Conservation (phyloP, 2,113 vertebrate genomes). For the Chaenogobius annularis region DNA sequence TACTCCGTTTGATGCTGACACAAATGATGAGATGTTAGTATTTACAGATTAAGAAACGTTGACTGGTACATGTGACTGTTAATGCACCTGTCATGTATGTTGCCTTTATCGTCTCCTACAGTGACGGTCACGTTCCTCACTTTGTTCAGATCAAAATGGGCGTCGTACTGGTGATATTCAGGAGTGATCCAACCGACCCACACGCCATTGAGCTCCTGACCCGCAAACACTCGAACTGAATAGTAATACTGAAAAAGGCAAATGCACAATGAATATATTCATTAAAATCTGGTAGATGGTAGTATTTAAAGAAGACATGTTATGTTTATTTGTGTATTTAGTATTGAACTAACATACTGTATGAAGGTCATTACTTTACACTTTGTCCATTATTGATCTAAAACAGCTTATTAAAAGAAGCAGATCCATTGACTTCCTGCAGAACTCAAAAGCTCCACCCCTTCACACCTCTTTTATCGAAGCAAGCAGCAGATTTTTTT, state of each 20-base stretch:
- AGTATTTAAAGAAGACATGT: not conserved
- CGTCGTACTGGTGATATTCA: conserved; percentile 90
- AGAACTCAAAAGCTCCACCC: too few relatives aligned
- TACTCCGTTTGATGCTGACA: conserved; percentile 89
- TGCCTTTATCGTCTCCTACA: conserved; percentile 90
- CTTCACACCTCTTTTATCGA: too few relatives aligned
- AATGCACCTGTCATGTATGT: conserved; percentile 88
- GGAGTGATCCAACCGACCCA: conserved; percentile 94
- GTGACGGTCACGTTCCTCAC: conserved; percentile 89
- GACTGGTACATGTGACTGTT: not conserved
- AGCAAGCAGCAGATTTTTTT: too few relatives aligned
- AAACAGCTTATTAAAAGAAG: too few relatives aligned
- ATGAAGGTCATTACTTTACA: too few relatives aligned
- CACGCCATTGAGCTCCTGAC: conserved; percentile 86
- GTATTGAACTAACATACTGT: too few relatives aligned
- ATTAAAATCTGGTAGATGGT: not conserved
- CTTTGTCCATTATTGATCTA: too few relatives aligned
- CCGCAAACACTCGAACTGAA: conserved; percentile 87
- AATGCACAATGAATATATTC: not conserved
- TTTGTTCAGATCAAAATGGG: conserved; percentile 86
- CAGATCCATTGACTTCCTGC: too few relatives aligned
- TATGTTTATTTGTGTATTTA: too few relatives aligned
- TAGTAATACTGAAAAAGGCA: conserved; percentile 84
- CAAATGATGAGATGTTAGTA: not conserved
- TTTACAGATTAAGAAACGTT: not conserved